Percentiles rank a stretch among this genome's conserved stretches.
Conservation (phyloP, 2,888 invertebrate genomes). For the Hypomecis atomaria region DNA sequence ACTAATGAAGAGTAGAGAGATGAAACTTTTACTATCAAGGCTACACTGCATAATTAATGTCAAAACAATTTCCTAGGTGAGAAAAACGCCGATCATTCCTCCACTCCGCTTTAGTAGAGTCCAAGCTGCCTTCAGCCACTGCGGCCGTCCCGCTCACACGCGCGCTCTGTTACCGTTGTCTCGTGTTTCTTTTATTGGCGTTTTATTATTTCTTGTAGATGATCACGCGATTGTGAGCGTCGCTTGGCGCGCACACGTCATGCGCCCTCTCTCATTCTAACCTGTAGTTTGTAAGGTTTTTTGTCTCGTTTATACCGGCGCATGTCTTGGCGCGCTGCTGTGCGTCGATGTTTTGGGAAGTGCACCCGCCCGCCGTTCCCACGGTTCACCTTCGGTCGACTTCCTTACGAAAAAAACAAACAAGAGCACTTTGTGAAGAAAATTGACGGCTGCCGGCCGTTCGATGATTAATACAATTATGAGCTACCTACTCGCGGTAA, state of each 20-base stretch:
- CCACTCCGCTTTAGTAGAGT: no score
- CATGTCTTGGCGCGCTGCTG: constrained; percentile 81
- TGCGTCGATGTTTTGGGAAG: constrained; percentile 86
- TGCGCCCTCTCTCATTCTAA: constrained; percentile 58
- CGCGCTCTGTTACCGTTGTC: constrained; percentile 74
- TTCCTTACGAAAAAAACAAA: constrained; percentile 85
- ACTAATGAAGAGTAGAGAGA: no score
- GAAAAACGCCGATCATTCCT: no score
- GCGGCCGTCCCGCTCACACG: constrained; percentile 72
- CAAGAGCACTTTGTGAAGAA: constrained; percentile 84
- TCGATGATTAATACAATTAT: constrained; percentile 85
- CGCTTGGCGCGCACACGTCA: constrained; percentile 84
- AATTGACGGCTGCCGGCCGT: constrained; percentile 84
- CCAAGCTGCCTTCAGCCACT: constrained; percentile 59
- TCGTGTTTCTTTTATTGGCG: constrained; percentile 84
- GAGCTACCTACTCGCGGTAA: constrained; percentile 76
- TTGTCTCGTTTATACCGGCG: constrained; percentile 68
- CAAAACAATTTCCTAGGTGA: no score
- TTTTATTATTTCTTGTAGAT: constrained; percentile 85
- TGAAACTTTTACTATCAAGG: no score
- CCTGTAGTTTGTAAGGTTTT: constrained; percentile 41
- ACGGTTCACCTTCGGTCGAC: constrained; percentile 84
- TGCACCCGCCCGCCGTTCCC: constrained; percentile 85
- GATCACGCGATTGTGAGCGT: constrained; percentile 85
- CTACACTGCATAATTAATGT: no score